These are phyloP conservation scores for Emydoidea blandingii DNA, from an alignment of 2,797 vertebrate genomes.

Conservation along the genomic window DNA sequence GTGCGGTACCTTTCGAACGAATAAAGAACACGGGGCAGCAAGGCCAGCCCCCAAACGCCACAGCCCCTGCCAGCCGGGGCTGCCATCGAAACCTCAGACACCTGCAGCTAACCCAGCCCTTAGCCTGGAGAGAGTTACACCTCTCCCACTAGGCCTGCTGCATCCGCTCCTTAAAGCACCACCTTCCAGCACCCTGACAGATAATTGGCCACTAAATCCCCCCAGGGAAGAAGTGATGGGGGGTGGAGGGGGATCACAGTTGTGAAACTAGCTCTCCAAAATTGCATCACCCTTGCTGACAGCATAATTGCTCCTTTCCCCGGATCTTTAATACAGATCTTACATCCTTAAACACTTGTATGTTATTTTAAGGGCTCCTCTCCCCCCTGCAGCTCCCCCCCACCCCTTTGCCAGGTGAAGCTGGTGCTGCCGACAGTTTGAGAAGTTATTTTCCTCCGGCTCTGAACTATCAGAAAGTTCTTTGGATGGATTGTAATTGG, in stretches of 20 bases:
- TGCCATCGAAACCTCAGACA: neutral
- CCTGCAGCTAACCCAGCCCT: neutral
- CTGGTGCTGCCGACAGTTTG: neutral
- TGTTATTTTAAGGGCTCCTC: conserved; percentile 77
- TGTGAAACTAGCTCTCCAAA: conserved; percentile 80
- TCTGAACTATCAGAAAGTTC: neutral
- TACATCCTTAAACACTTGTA: conserved; percentile 72
- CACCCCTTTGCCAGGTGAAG: neutral
- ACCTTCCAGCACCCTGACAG: conserved; percentile 58
- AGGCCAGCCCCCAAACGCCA: rapidly evolving
- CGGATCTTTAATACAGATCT: conserved; percentile 77
- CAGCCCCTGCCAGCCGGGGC: neutral
- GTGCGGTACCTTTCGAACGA: no score
- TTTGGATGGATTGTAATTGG: neutral
- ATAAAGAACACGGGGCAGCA: neutral
- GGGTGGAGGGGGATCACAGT: conserved; percentile 73
- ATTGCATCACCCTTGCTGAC: conserved; percentile 81
- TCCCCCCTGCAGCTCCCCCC: neutral
- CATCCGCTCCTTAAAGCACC: neutral
- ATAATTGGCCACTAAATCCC: conserved; percentile 80
- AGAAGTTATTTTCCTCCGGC: neutral
- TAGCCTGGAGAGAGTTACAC: neutral
- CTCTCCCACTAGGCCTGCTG: neutral
- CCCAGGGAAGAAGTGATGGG: conserved; percentile 12
- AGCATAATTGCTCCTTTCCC: conserved; percentile 84